Base-by-base conservation (phyloP, 2,113 vertebrate species). In the Ameiurus melas region DNA sequence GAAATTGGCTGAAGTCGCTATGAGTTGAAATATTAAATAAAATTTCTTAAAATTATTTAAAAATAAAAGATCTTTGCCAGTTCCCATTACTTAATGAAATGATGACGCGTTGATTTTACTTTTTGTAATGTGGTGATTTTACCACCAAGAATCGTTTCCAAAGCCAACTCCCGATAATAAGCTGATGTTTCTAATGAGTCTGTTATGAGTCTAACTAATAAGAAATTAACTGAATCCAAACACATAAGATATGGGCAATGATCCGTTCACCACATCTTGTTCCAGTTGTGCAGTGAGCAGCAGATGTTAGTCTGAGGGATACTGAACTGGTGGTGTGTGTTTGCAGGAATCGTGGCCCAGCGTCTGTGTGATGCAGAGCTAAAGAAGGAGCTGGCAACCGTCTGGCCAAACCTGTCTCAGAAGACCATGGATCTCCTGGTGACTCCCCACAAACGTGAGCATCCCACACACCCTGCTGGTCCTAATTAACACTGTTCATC, bases 371-470 rank as follows among this genome's bases (percentile, higher is more conserved):
- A 99, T 0, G 96, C 97, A 0, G 97, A 98, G 91, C 83, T 99
- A 78, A 96, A 97, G 88, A 99, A 99, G 92, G 98, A 99, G 93
- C 95, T 99, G 86, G 93, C 96, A 0, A 95, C 96, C 0, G 97
- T 99, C 88, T 99, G 98, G 98, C 96, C 98, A 85, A 98, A 94
- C 82, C 96, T 99, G 7, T 98, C 98, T 30, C 97, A 97, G 92
- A 99, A 99, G 93, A 97, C 97, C 6, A 92, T 99, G 95, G 97
- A 99, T 90, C 92, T 99, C 83, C 91, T 99, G 93, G 98, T 99
- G 85, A 98, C 98, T 0, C 97, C 98, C 87, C 98, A 99, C 90
- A 98, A 97, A 95, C 95, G 98, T 99, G 92, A 92, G 92, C 64
- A 75, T 25, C 66, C 62, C 66, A 75, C 8, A 55, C 22, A 77